phyloP scores from a whole-genome alignment of 2,888 invertebrate genomes.

The Ophion costatus region DNA sequence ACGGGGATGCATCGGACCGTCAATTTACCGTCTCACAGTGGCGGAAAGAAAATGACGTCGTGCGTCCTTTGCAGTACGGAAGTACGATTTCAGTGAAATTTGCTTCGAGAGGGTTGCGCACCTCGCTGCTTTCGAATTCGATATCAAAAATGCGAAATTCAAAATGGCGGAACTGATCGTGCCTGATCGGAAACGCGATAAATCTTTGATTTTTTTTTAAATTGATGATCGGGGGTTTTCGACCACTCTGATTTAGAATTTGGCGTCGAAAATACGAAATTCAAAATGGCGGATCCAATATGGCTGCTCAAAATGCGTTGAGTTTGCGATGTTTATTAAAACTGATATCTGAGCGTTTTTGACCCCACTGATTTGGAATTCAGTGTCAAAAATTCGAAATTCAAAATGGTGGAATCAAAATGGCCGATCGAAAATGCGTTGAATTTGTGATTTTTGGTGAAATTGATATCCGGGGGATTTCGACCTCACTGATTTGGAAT shows the following conservation, averaged over 20 bases:
- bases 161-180: neutral
- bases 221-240: conserved; percentile 11
- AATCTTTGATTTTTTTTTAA: conserved; percentile 6
- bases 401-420: neutral
- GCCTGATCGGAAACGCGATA: neutral
- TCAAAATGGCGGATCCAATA: neutral
- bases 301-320: neutral
- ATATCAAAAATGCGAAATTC: neutral
- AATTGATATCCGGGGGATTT: conserved; percentile 13
- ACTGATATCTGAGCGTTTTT: neutral
- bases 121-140: neutral
- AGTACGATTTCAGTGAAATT: neutral
- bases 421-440: neutral
- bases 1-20: neutral
- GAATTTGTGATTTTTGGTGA: neutral
- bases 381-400: neutral
- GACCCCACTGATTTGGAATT: neutral
- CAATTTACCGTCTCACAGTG: neutral
- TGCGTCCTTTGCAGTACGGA: neutral
- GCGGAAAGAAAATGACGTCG: neutral
- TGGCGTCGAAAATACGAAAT: neutral
- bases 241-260: neutral
- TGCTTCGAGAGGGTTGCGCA: neutral
- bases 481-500: neutral
- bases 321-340: neutral